Base-by-base conservation (phyloP, 2,113 vertebrate genomes). In the Turnix velox region DNA sequence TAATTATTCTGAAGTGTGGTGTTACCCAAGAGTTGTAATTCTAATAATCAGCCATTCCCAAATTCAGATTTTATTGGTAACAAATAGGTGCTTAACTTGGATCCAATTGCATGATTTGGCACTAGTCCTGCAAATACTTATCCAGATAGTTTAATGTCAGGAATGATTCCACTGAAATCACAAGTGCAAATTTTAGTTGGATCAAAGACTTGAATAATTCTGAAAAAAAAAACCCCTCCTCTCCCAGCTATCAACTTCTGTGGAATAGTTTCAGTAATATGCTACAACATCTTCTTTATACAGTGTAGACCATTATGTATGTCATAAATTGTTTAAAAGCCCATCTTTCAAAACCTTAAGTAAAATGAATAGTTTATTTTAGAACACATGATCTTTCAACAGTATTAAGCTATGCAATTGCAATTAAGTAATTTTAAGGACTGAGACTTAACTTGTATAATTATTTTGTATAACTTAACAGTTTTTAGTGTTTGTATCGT, bases 51-150 rank as follows among this genome's bases (percentile, higher is more conserved):
- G n/a, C 68, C 62, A 33, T 66, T 91, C 61, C 40, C 25, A 78
- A 88, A 72, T 37, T 82, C 68, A 40, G 57, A 75, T 75, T 89
- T 91, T 88, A 89, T 91, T 95, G 69, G 43, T 92, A 89, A 92
- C 73, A 95, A 95, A 92, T 92, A 52, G 74, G 7, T 23, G 68
- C 33, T 84, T 93, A 87, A 57, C 82, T 91, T 65, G 37, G 37
- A 25, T 84, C 54, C 35, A 52, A 0, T 88, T 96, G 93, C 90
- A 55, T 96, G 66, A 90, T 86, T 96, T 96, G 93, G 90, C 93
- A 88, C 31, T 65, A 55, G 52, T 94, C 85, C 90, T 94, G 88
- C 90, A 95, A 94, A 94, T 67, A 93, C 83, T 84, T 94, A 48
- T 17, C 35, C 83, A 84, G 49, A 92, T 93, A 88, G 68, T 92